Conservation (phyloP, 2,888 invertebrate species). For the Athrips mouffetella region DNA sequence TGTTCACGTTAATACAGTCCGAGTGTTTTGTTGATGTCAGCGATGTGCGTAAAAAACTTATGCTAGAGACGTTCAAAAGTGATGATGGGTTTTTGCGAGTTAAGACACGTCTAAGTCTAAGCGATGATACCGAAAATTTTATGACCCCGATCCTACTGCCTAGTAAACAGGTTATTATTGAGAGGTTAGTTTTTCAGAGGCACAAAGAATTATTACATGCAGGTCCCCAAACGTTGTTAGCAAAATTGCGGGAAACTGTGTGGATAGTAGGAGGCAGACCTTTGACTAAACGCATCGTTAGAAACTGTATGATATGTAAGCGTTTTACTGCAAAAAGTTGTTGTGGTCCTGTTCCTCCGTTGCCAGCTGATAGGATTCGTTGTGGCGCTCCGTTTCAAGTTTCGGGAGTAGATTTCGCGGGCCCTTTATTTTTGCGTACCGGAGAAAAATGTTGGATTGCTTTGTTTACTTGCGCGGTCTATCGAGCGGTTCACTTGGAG, state of each 20-base stretch:
- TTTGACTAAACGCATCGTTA: background rate
- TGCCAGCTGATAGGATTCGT: background rate
- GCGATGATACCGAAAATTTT: background rate
- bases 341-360: background rate
- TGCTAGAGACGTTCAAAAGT: background rate
- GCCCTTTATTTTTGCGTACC: background rate
- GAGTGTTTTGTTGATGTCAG: no score
- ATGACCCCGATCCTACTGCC: background rate
- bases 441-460: conserved; percentile 11
- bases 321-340: background rate
- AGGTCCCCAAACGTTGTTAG: background rate
- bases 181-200: background rate
- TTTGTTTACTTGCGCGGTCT: conserved; percentile 7
- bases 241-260: background rate
- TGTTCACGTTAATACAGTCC: no score
- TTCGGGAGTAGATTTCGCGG: conserved; percentile 8
- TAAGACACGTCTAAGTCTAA: background rate
- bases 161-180: background rate
- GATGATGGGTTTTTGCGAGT: background rate
- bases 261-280: background rate
- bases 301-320: background rate
- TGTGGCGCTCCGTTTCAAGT: background rate
- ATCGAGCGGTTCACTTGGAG: background rate
- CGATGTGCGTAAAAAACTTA: no score
- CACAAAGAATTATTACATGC: background rate